A percentile compares a stretch with the other conserved stretches of the same genome.
Conservation (phyloP, 2,888 invertebrate species). For the Baccha elongata region DNA sequence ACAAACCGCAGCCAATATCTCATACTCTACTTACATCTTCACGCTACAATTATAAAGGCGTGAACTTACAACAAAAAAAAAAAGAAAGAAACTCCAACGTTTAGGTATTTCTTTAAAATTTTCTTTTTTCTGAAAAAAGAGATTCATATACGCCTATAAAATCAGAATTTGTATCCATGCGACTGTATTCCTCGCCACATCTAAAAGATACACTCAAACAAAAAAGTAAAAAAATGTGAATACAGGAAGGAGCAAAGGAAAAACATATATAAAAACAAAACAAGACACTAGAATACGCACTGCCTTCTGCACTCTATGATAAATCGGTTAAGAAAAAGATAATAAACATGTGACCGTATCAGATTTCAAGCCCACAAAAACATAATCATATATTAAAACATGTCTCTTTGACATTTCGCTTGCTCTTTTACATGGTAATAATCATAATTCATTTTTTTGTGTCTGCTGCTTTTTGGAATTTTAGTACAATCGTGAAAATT, state of each 20-base stretch:
- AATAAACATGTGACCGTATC: slow-evolving; percentile 78
- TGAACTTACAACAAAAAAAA: slow-evolving; percentile 60
- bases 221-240: slow-evolving; percentile 62
- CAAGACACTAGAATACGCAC: slow-evolving; percentile 68
- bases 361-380: slow-evolving; percentile 82
- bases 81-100: slow-evolving; percentile 30
- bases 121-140: slow-evolving; percentile 22
- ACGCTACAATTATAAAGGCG: slow-evolving; percentile 54
- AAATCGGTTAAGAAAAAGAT: slow-evolving; percentile 73
- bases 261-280: slow-evolving; percentile 19
- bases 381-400: slow-evolving; percentile 83
- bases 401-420: slow-evolving; percentile 83
- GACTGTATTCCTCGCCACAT: slow-evolving; percentile 56
- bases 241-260: slow-evolving; percentile 65
- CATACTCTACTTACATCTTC: slow-evolving; percentile 39
- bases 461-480: slow-evolving; percentile 62
- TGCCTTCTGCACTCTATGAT: slow-evolving; percentile 73
- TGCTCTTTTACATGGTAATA: slow-evolving; percentile 82
- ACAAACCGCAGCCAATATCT: slow-evolving; percentile 42
- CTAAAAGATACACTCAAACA: slow-evolving; percentile 61
- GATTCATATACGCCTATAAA: slow-evolving; percentile 60
- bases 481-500: slow-evolving; percentile 68
- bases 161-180: slow-evolving; percentile 59
- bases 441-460: slow-evolving; percentile 82
- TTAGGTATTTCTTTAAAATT: background rate